A percentile compares a stretch with the other conserved stretches of the same genome.
Evolutionary conservation across 1,140 invertebrate species (phyloP).

Genomic region (Eurosta solidaginis): DNA sequence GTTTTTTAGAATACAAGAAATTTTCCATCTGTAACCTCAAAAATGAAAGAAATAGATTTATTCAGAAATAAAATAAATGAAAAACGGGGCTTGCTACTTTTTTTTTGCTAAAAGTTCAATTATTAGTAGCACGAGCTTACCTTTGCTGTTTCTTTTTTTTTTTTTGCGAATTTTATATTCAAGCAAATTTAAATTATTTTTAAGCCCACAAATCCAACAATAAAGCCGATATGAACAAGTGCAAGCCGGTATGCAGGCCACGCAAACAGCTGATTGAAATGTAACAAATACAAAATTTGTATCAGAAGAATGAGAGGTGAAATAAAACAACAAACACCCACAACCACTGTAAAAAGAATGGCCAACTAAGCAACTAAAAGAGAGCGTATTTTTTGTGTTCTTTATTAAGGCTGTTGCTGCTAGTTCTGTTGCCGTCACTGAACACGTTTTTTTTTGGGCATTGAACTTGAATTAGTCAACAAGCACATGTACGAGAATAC

Average conservation of each 20-base stretch:
- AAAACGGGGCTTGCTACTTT: no score
- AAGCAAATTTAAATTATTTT: background rate
- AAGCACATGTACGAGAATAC: background rate
- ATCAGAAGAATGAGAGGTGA: background rate
- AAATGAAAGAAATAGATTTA: no score
- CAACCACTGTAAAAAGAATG: background rate
- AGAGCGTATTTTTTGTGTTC: background rate
- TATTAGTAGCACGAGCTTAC: no score
- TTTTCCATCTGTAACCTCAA: no score
- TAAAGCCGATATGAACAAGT: background rate
- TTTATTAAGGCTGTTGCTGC: background rate
- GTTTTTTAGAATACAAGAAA: no score
- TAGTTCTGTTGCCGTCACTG: background rate
- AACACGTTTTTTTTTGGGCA: constrained; percentile 24
- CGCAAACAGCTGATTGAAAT: background rate
- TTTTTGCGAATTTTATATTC: background rate
- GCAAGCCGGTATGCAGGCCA: background rate
- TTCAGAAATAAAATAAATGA: no score
- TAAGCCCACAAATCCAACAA: no score
- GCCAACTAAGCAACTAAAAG: background rate
- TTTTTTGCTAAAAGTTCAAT: no score
- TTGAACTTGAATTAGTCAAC: constrained; percentile 27
- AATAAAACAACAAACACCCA: background rate
- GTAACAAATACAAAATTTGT: background rate
- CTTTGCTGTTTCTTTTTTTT: no score